These are phyloP conservation scores for Onychostruthus taczanowskii DNA, from an alignment of 2,113 vertebrate species.

Conservation along the genomic window DNA sequence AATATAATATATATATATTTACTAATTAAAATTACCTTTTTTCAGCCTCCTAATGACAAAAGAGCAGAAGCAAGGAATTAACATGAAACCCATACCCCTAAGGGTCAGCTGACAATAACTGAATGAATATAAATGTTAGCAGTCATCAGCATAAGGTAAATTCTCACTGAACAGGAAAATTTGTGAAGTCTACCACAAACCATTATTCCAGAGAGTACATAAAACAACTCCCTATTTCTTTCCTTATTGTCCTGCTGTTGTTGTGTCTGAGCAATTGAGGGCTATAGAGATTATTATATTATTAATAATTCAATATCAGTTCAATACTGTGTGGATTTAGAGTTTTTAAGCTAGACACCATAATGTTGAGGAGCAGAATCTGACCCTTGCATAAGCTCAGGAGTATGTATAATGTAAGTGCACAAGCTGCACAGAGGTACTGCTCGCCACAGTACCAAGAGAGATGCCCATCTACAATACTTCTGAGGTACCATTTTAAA, in stretches of 20 bases:
- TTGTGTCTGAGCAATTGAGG: neutral
- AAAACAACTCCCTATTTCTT: neutral
- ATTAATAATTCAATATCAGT: neutral
- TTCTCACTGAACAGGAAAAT: neutral
- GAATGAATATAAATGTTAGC: neutral
- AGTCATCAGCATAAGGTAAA: neutral
- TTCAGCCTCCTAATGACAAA: neutral
- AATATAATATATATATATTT: neutral
- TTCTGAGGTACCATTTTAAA: neutral
- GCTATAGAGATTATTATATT: neutral
- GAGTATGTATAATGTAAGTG: neutral
- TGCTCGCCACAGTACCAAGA: neutral
- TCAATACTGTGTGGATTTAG: neutral
- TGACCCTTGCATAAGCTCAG: neutral
- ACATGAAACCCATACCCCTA: neutral
- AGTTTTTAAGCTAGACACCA: neutral
- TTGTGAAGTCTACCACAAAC: neutral
- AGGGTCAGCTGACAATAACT: neutral
- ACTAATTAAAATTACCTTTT: neutral
- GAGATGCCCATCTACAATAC: rapidly evolving
- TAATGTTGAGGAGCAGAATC: neutral
- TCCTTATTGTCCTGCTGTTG: neutral
- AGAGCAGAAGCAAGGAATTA: neutral
- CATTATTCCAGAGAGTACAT: neutral
- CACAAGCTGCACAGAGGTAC: neutral